Percentiles rank a stretch among this genome's conserved stretches.
Conservation (phyloP, 2,797 vertebrate species). For the Apogon hyalosoma region DNA sequence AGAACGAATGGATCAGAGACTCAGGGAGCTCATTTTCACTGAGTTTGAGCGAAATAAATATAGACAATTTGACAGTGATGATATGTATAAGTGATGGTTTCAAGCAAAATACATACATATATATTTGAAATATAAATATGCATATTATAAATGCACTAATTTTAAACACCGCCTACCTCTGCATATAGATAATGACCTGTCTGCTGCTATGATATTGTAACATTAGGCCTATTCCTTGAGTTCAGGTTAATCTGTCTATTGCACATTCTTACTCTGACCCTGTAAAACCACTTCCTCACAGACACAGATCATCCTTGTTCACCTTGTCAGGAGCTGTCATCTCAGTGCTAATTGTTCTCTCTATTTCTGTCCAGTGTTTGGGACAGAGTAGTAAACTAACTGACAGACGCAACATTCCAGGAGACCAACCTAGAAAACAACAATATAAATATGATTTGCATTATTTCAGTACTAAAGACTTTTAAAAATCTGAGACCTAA, state of each 20-base stretch:
- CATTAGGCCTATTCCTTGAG: too few relatives aligned
- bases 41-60: too few relatives aligned
- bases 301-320: slow-evolving; percentile 46
- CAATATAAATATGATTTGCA: background rate
- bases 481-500: slow-evolving; percentile 4
- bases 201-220: too few relatives aligned
- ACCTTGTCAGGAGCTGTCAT: slow-evolving; percentile 56
- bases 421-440: slow-evolving; percentile 8
- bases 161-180: too few relatives aligned
- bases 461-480: slow-evolving; percentile 24
- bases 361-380: slow-evolving; percentile 47
- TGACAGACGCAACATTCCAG: slow-evolving; percentile 44
- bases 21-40: too few relatives aligned
- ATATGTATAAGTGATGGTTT: too few relatives aligned
- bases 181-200: too few relatives aligned
- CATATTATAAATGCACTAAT: too few relatives aligned
- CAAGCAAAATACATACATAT: too few relatives aligned
- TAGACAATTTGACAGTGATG: too few relatives aligned
- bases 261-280: slow-evolving; percentile 20
- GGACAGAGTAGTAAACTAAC: slow-evolving; percentile 16
- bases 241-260: background rate
- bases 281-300: slow-evolving; percentile 32
- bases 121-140: too few relatives aligned
- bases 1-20: too few relatives aligned
- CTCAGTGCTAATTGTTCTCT: slow-evolving; percentile 60